phyloP scores from a whole-genome alignment of 37 sponge, comb jelly and placozoan species.

The Chondrilla cf. caribensis region DNA sequence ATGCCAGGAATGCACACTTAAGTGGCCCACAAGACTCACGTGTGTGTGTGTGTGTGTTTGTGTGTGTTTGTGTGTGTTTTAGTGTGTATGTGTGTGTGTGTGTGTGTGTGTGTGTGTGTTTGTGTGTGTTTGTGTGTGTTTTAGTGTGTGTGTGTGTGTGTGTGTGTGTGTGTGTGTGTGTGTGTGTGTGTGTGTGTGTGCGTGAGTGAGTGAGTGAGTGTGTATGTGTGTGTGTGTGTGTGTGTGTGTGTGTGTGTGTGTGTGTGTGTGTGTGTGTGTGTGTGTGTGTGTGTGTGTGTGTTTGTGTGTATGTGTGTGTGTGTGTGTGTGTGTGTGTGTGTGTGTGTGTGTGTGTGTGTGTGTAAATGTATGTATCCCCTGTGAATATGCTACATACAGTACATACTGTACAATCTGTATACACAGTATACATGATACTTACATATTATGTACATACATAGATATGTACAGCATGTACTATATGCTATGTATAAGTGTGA shows the following conservation, averaged over 20 bases:
- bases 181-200: constrained; percentile 6
- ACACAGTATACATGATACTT: background rate
- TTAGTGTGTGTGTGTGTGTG: no score
- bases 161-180: background rate
- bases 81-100: no score
- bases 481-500: no score
- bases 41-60: no score
- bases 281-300: constrained; percentile 2
- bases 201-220: background rate
- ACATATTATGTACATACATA: background rate
- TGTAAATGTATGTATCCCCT: background rate
- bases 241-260: background rate
- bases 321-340: background rate
- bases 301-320: constrained; percentile 11
- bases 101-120: no score
- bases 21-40: no score
- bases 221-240: background rate
- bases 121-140: no score
- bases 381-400: background rate
- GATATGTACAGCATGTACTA: no score
- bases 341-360: background rate
- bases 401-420: background rate
- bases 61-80: no score
- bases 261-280: background rate
- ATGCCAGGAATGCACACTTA: no score